Conservation (phyloP, 2,888 invertebrate genomes). For the Elmis aenea region DNA sequence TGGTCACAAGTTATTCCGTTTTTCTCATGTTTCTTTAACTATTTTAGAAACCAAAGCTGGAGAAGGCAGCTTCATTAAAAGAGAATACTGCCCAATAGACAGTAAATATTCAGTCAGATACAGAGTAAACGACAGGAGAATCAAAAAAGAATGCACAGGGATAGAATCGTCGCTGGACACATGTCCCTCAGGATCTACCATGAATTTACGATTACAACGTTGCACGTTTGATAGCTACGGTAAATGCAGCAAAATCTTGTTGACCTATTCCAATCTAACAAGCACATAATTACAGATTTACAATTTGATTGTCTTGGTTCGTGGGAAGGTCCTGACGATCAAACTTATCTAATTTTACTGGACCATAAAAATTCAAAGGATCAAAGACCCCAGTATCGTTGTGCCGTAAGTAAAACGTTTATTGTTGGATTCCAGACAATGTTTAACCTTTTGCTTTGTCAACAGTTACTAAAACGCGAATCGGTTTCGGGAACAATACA, state of each 20-base stretch:
- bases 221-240: constrained; percentile 55
- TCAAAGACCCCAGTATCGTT: constrained; percentile 53
- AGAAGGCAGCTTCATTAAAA: constrained; percentile 48
- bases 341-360: constrained; percentile 54
- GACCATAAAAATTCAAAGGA: constrained; percentile 47
- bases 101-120: constrained; percentile 58
- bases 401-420: constrained; percentile 51
- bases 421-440: neutral
- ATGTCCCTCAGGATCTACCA: constrained; percentile 57
- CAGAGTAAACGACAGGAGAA: constrained; percentile 48
- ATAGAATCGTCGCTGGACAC: constrained; percentile 55
- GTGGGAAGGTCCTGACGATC: constrained; percentile 55
- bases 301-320: constrained; percentile 60
- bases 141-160: constrained; percentile 50
- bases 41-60: constrained; percentile 51
- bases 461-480: constrained; percentile 50
- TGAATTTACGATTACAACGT: constrained; percentile 53
- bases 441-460: constrained; percentile 10
- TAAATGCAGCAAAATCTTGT: constrained; percentile 36
- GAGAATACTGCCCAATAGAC: constrained; percentile 60
- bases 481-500: constrained; percentile 50
- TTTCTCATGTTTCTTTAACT: constrained; percentile 12
- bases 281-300: no score
- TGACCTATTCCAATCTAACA: no score
- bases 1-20: constrained; percentile 8